Base-by-base conservation (phyloP, 2,797 vertebrate genomes). In the Clarias fuscus region DNA sequence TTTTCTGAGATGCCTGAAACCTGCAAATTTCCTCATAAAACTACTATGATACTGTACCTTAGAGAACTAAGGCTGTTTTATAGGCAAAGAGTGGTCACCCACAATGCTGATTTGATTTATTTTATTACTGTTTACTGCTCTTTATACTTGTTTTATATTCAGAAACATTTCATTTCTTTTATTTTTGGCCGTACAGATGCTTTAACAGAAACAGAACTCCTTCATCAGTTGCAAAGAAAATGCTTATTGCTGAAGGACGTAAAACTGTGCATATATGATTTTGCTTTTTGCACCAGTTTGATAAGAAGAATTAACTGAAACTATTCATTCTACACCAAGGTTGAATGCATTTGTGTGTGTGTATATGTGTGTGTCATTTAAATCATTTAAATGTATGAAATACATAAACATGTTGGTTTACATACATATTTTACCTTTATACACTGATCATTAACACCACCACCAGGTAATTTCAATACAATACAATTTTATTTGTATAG, bases 11-110 rank as follows among this genome's bases (percentile, higher is more conserved):
- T 82, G 64, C 43, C n/a, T 22, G 10, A 68, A 33, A 56, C 43
- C 43, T 68, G 43, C 64, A 67, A 20, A 82, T 82, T 68, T 22
- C 62, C 79, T 67, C 80, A 68, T 82, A 82, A 68, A 82, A 27
- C 40, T 22, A 11, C n/a, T 30, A 30, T 14, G 8, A 30, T 68
- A 82, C 64, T 82, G 64, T 68, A 56, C 64, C 43, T 82, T 82
- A 82, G 80, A 68, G 80, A 68, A 53, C 62, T 18, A 61, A 81
- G 48, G 40, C 40, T 81, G 62, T 53, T 81, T 81, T 53, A 67
- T 81, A 81, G 79, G 24, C 79, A 81, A 53, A 64, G 20, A 48
- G 37, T n/a, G 37, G 61, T 81, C 61, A 65, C 24, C 64, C 30
- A 56, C 67, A 78, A 53, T 68, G 56, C 43, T 30, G 43, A 68